These are phyloP conservation scores for Chloromyia formosa DNA, from an alignment of 2,888 invertebrate genomes.

Conservation along the genomic window DNA sequence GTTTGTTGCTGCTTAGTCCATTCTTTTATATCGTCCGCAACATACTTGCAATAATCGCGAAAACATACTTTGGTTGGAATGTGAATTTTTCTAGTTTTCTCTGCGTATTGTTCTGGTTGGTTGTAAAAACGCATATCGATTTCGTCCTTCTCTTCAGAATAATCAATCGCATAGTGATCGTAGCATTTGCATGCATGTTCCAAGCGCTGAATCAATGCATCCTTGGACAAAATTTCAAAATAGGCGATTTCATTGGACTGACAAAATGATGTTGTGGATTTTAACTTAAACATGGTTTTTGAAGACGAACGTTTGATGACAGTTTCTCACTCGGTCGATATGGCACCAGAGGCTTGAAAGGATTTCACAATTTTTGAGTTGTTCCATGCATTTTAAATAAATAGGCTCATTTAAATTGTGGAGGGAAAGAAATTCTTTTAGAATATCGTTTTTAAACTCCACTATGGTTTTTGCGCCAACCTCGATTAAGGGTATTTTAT, in stretches of 20 bases:
- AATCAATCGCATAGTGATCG: not conserved
- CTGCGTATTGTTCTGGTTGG: not conserved
- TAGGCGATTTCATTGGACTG: not conserved
- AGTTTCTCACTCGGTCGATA: not conserved
- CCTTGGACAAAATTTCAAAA: not conserved
- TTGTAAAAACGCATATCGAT: constrained; percentile 23
- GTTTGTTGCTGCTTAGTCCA: constrained; percentile 31
- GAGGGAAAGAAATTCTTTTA: constrained; percentile 13
- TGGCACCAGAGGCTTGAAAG: not conserved
- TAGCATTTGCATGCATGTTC: not conserved
- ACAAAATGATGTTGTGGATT: not conserved
- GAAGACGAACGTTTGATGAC: not conserved
- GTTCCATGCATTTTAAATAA: constrained; percentile 26
- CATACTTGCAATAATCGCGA: constrained; percentile 46
- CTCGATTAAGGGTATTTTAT: constrained; percentile 8
- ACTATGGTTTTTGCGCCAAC: constrained; percentile 3
- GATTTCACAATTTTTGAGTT: not conserved
- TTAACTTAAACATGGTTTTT: not conserved
- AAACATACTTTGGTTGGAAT: constrained; percentile 45
- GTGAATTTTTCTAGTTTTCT: not conserved
- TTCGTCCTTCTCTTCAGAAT: not conserved
- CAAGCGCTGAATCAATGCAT: not conserved
- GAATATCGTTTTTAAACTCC: constrained; percentile 28
- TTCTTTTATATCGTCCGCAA: constrained; percentile 15
- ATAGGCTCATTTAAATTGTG: not conserved